Evolutionary conservation across 2,113 vertebrate species (phyloP).

Genomic region (Micronisus gabar): DNA sequence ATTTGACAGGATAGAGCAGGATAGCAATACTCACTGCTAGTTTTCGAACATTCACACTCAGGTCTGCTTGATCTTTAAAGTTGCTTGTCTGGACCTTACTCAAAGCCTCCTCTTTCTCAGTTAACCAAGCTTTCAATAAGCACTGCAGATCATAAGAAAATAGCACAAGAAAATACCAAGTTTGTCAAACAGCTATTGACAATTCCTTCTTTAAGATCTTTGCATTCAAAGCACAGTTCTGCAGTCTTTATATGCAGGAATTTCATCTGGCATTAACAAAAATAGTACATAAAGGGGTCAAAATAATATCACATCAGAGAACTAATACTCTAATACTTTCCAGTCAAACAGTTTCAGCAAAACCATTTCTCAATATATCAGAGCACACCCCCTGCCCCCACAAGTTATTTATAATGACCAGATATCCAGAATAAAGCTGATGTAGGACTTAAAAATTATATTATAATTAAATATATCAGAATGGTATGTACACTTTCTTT

Average conservation of each 20-base stretch:
- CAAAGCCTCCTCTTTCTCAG: slow-evolving; percentile 88
- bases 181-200: background rate
- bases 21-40: slow-evolving; percentile 84
- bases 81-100: slow-evolving; percentile 85
- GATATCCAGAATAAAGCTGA: background rate
- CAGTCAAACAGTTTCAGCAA: background rate
- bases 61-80: slow-evolving; percentile 88
- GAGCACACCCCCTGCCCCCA: rapidly evolving
- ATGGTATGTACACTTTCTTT: background rate
- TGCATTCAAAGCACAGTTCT: background rate
- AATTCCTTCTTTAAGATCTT: background rate
- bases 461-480: background rate
- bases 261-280: background rate
- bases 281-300: background rate
- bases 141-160: slow-evolving; percentile 70
- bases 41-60: slow-evolving; percentile 86
- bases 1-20: background rate
- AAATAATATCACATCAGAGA: background rate
- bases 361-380: background rate
- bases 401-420: background rate
- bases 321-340: background rate
- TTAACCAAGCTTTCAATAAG: slow-evolving; percentile 87
- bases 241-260: background rate
- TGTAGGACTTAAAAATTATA: background rate
- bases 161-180: background rate